These are phyloP conservation scores for Mesorhabditis belari DNA, from an alignment of 2,888 invertebrate genomes.

Conservation along the genomic window DNA sequence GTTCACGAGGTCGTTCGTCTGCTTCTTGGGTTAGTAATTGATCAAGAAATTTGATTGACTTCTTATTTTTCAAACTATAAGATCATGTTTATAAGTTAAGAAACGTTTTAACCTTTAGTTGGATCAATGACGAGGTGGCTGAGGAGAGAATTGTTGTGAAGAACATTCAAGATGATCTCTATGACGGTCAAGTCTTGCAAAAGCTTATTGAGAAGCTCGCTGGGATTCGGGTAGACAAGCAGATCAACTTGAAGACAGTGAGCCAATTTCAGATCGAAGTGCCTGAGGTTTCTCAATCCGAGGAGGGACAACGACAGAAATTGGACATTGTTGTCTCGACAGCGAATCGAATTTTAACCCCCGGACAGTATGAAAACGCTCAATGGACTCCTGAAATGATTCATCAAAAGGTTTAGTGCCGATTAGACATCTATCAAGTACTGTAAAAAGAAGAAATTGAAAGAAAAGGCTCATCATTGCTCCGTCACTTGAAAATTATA, in stretches of 20 bases:
- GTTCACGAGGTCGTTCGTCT: slow-evolving; percentile 58
- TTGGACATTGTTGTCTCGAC: slow-evolving; percentile 75
- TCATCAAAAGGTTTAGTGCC: slow-evolving; percentile 68
- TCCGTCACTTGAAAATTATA: not conserved
- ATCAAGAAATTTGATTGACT: too few relatives aligned
- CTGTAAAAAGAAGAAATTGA: too few relatives aligned
- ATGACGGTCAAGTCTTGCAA: slow-evolving; percentile 84
- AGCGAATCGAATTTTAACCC: slow-evolving; percentile 70
- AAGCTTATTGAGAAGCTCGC: slow-evolving; percentile 61
- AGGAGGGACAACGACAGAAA: slow-evolving; percentile 92
- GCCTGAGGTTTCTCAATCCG: slow-evolving; percentile 95
- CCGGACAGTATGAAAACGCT: slow-evolving; percentile 65
- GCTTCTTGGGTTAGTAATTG: slow-evolving; percentile 62
- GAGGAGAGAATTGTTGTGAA: slow-evolving; percentile 89
- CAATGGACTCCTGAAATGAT: slow-evolving; percentile 94
- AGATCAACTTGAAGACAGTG: not conserved
- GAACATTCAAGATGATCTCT: slow-evolving; percentile 88
- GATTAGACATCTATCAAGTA: not conserved
- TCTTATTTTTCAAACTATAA: too few relatives aligned
- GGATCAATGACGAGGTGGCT: slow-evolving; percentile 97
- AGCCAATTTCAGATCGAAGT: slow-evolving; percentile 80
- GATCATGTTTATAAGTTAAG: too few relatives aligned
- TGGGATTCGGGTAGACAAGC: slow-evolving; percentile 32
- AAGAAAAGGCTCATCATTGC: too few relatives aligned
- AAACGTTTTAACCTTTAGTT: too few relatives aligned